Evolutionary conservation across 2,797 vertebrate genomes (phyloP).

Genomic region (Furcifer pardalis): DNA sequence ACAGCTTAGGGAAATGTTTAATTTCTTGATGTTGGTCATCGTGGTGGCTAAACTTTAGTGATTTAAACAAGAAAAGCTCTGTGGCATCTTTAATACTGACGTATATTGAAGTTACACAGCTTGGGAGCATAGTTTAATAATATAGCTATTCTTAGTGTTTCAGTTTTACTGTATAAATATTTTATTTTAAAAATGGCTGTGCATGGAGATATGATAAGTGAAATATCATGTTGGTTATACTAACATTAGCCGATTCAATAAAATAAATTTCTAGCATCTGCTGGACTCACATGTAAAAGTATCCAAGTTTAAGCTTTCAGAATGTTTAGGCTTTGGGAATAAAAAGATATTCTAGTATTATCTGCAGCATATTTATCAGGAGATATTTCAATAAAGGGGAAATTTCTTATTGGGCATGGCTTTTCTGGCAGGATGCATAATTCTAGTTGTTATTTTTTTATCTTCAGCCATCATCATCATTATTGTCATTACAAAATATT

Average conservation of each 20-base stretch:
- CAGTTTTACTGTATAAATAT: background rate
- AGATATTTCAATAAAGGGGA: slow-evolving; percentile 9
- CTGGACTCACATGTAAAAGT: background rate
- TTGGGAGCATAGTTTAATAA: background rate
- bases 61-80: background rate
- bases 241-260: background rate
- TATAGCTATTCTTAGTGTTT: background rate
- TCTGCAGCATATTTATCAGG: slow-evolving; percentile 25
- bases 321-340: background rate
- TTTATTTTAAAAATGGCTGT: background rate
- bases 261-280: background rate
- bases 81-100: background rate
- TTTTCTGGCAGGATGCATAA: slow-evolving; percentile 38
- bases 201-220: background rate
- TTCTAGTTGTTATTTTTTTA: slow-evolving; percentile 29
- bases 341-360: background rate
- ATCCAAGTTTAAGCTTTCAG: no score
- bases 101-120: background rate
- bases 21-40: background rate
- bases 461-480: background rate
- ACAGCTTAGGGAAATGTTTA: background rate
- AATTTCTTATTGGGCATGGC: slow-evolving; percentile 29
- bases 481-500: background rate
- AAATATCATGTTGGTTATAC: background rate
- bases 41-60: background rate